These are phyloP conservation scores for Eutrigla gurnardus DNA, from an alignment of 2,797 vertebrate genomes.

Conservation along the genomic window DNA sequence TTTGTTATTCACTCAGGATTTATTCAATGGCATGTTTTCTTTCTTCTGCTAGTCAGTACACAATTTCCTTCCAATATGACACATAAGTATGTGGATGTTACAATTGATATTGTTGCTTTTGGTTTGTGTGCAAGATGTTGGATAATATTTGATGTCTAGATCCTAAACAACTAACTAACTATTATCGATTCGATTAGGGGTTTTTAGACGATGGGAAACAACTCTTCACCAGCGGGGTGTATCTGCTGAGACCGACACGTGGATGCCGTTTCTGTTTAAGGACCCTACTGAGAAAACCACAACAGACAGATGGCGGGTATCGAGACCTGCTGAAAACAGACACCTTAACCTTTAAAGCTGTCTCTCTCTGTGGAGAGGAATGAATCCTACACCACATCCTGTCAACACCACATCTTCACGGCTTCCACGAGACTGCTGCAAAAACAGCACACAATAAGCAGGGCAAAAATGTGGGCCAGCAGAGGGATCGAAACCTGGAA, in stretches of 20 bases:
- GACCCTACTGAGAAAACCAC: slow-evolving; percentile 66
- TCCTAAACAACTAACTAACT: not conserved
- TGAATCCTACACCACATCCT: slow-evolving; percentile 77
- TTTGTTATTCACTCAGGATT: not conserved
- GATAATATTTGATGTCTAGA: no score
- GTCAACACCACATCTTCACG: slow-evolving; percentile 65
- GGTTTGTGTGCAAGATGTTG: no score
- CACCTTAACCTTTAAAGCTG: slow-evolving; percentile 73
- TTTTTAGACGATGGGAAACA: slow-evolving; percentile 1
- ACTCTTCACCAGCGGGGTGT: slow-evolving; percentile 17
- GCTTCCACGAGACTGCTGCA: slow-evolving; percentile 46
- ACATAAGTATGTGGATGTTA: not conserved
- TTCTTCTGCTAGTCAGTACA: not conserved
- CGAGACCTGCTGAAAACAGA: slow-evolving; percentile 67
- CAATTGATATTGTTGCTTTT: no score
- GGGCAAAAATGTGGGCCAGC: slow-evolving; percentile 45
- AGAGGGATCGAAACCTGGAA: slow-evolving; percentile 41
- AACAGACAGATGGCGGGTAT: slow-evolving; percentile 62
- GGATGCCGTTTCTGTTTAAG: slow-evolving; percentile 52
- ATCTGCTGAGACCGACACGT: slow-evolving; percentile 50
- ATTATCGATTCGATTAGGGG: not conserved
- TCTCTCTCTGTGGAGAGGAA: slow-evolving; percentile 55
- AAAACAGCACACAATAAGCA: slow-evolving; percentile 51
- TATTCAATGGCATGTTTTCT: not conserved
- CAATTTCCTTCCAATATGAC: not conserved